Base-by-base conservation (phyloP, 2,797 vertebrate species). In the Distichodus sexfasciatus region DNA sequence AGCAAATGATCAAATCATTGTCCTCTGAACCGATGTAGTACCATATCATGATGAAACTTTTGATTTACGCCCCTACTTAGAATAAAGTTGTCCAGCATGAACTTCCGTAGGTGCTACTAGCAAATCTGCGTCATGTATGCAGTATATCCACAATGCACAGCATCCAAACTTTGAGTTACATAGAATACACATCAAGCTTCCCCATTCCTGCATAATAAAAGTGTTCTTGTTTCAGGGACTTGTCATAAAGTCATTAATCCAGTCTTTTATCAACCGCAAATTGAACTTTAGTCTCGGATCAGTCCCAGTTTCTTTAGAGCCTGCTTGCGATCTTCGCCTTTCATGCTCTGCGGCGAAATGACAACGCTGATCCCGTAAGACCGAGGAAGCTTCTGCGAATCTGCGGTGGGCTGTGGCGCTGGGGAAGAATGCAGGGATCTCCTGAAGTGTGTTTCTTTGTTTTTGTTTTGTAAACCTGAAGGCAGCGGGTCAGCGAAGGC, bases 241-340 rank as follows among this genome's bases (percentile, higher is more conserved):
- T n/a, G 10, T 5, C 44, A 29, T 7, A 28, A 19, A 12, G 40
- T 64, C 38, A 4, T 21, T n/a, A 24, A 1, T 2, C 7, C 48
- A 55, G 17, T 51, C 14, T 40, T 2, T 9, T 40, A 24, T 6
- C 4, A 31, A 59, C n/a, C 19, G 10, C 12, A 50, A 38, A 41
- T 36, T 43, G 17, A 36, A 46, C 1, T 2, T 89, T 85, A 96
- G 66, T 99, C 91, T 82, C 93, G 92, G 58, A 95, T 81, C 75
- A 98, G 87, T 0, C 96, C 96, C 1, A 98, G 85, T 78, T 94
- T 98, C 84, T 80, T 95, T 74, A 99, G 86, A 0, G 95, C 95
- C 54, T 93, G 87, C 0, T 85, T 89, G 1, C 91, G 89, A 53
- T 93, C 84, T 23, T 90, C 92, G 0, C 76, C 90, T 0, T 86